Evolutionary conservation across 2,888 invertebrate species (phyloP).

Genomic region (Tetrapedia diversipes): DNA sequence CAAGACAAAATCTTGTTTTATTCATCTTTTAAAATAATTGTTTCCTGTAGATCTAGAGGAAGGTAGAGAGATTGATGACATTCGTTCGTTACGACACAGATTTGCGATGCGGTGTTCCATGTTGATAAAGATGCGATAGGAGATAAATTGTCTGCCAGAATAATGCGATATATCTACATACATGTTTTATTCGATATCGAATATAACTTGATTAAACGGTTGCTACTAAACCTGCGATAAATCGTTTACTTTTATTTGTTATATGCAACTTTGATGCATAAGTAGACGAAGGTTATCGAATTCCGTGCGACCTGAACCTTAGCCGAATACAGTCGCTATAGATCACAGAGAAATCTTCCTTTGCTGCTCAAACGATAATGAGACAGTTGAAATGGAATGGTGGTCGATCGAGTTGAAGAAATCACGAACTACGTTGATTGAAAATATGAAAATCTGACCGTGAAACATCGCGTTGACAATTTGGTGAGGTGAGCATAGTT

Average conservation of each 20-base stretch:
- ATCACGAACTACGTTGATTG: background rate
- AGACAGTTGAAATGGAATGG: background rate
- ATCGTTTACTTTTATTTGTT: conserved; percentile 46
- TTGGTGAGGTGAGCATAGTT: conserved; percentile 17
- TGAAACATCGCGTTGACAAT: conserved; percentile 50
- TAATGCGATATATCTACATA: too few relatives aligned
- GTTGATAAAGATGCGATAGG: background rate
- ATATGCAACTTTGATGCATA: conserved; percentile 21
- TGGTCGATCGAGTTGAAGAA: background rate
- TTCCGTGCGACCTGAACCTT: background rate
- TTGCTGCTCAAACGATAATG: background rate
- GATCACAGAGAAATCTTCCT: background rate
- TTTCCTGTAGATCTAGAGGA: too few relatives aligned
- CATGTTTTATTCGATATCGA: too few relatives aligned
- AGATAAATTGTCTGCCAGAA: too few relatives aligned
- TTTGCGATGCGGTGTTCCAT: too few relatives aligned
- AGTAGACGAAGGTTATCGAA: background rate
- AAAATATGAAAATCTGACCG: conserved; percentile 11
- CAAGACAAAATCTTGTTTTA: background rate
- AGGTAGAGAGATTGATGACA: too few relatives aligned
- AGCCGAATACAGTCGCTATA: background rate
- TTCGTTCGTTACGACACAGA: too few relatives aligned
- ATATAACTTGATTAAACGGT: too few relatives aligned
- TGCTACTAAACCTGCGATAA: conserved; percentile 40
- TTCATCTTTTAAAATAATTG: too few relatives aligned